phyloP scores from a whole-genome alignment of 2,888 invertebrate species.

The Athripsodes cinereus region DNA sequence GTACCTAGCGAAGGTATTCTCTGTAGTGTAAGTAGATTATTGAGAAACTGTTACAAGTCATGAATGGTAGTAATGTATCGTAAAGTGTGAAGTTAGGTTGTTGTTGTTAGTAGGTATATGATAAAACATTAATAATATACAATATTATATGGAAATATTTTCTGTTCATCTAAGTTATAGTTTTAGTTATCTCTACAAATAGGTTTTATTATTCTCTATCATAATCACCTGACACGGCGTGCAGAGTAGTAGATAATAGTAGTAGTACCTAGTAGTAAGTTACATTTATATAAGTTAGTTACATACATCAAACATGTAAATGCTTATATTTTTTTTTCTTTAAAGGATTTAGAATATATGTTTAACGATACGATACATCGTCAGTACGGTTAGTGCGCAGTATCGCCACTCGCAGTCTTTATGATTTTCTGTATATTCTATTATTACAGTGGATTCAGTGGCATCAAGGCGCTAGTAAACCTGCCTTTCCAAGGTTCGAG shows the following conservation, averaged over 20 bases:
- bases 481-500: constrained; percentile 25
- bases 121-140: constrained; percentile 7
- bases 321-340: constrained; percentile 16
- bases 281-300: constrained; percentile 1
- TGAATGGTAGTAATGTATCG: too few relatives aligned
- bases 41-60: too few relatives aligned
- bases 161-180: not conserved
- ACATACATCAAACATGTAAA: constrained; percentile 18
- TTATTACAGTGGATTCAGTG: constrained; percentile 11
- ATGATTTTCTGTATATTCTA: not conserved
- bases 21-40: too few relatives aligned
- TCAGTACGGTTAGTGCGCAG: constrained; percentile 13
- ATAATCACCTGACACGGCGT: constrained; percentile 1
- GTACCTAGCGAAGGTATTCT: too few relatives aligned
- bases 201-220: not conserved
- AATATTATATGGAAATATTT: not conserved
- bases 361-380: constrained; percentile 15
- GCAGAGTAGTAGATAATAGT: constrained; percentile 11
- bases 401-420: constrained; percentile 23
- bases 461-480: constrained; percentile 18
- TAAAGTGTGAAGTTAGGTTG: too few relatives aligned
- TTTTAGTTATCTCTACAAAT: not conserved
- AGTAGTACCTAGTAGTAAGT: too few relatives aligned
- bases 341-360: constrained; percentile 22
- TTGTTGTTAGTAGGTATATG: not conserved